Evolutionary conservation across 2,113 vertebrate genomes (phyloP).

Genomic region (Myotis yumanensis): DNA sequence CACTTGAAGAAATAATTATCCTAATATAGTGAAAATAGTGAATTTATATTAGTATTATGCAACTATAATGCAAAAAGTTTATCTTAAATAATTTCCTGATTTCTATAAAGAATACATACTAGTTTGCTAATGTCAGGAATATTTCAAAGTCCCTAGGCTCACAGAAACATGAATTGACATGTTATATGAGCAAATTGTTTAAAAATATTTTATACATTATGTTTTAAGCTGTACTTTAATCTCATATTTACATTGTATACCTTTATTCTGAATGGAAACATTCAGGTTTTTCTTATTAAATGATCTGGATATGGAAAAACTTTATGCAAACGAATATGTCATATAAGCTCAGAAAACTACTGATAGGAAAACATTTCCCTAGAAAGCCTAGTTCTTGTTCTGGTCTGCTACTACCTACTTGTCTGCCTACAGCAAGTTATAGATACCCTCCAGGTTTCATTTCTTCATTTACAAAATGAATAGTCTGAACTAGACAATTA

Average conservation of each 20-base stretch:
- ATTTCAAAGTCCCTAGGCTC: not conserved
- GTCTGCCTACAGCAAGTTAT: not conserved
- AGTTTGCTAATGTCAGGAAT: not conserved
- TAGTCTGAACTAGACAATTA: not conserved
- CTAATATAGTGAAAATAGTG: not conserved
- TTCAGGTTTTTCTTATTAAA: not conserved
- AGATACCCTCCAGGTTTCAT: not conserved
- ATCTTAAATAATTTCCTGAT: not conserved
- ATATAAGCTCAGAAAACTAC: slow-evolving; percentile 19
- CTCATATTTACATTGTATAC: not conserved
- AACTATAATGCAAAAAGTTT: not conserved
- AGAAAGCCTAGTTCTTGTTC: not conserved
- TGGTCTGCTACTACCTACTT: not conserved
- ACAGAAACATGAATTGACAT: not conserved
- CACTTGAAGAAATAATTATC: not conserved
- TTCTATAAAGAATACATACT: not conserved
- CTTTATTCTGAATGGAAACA: not conserved
- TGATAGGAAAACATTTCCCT: not conserved
- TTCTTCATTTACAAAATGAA: not conserved
- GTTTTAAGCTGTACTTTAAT: not conserved
- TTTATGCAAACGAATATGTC: not conserved
- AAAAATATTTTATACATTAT: not conserved
- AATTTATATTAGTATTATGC: not conserved
- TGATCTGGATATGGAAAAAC: not conserved
- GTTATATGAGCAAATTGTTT: not conserved